Base-by-base conservation (phyloP, 2,888 invertebrate species). In the Eilema depressum region DNA sequence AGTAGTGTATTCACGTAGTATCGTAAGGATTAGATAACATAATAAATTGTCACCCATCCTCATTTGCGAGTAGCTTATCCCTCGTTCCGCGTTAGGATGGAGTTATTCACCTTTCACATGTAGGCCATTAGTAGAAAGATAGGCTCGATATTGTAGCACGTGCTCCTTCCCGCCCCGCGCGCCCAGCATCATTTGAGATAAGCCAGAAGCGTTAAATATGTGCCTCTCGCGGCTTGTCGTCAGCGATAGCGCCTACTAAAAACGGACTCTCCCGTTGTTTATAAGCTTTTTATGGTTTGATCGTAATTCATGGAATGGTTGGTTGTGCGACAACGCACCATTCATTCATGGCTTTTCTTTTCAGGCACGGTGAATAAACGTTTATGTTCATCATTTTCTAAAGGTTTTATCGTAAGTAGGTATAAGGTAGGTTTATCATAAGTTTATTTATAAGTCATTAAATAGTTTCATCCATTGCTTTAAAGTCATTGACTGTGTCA, bases 61-160 rank as follows among this genome's bases (percentile, higher is more conserved):
- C 82, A 84, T 86, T 78, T 83, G 83, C 78, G 82, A 85, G 86
- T 85, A 83, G 83, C 88, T 89, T 90, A 88, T 88, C 86, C 87
- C 80, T 79, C 88, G 88, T 88, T 87, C 82, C 85, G 83, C 85
- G 83, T 87, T 87, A 84, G 83, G 86, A 91, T 89, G 86, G 86
- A 91, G 90, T 90, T 88, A 91, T 94, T 93, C 91, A 92, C 93
- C 92, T 93, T 93, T 92, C 91, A 90, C 90, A 91, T 94, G 90
- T 91, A 91, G 90, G 89, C 91, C 91, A 92, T 93, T 94, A 94
- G 92, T 89, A 91, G 88, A 88, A 90, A 91, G 92, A 93, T 93
- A 93, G 91, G 90, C 91, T 90, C 87, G 88, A 90, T 92, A 92
- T 88, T 90, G 89, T 89, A 89, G 88, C 89, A 87, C 88, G 89